Percentiles rank a stretch among this genome's conserved stretches.
phyloP scores from a whole-genome alignment of 2,888 invertebrate species.

The Syrista parreyssii region DNA sequence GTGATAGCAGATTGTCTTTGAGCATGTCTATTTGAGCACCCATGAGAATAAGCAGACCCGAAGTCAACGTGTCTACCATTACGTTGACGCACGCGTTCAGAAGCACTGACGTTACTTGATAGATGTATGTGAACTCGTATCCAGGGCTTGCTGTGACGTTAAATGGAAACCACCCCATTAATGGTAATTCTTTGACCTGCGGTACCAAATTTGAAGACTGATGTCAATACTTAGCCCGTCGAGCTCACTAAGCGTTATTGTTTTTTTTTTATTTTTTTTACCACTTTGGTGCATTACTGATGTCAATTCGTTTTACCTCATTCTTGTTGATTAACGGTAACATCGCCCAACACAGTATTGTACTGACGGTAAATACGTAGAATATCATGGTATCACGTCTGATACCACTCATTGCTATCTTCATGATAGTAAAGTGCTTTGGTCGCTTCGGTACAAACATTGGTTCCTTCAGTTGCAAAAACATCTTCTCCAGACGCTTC shows the following conservation, averaged over 20 bases:
- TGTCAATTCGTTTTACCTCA: constrained; percentile 27
- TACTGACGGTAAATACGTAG: constrained; percentile 40
- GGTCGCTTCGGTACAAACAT: constrained; percentile 44
- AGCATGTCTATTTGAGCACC: constrained; percentile 67
- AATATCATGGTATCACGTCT: constrained; percentile 43
- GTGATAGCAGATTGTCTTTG: constrained; percentile 20
- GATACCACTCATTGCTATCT: constrained; percentile 36
- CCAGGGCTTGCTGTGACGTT: constrained; percentile 61
- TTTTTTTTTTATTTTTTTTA: not conserved
- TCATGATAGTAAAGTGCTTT: constrained; percentile 39
- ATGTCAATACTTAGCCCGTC: no score
- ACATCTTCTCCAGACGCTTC: constrained; percentile 24
- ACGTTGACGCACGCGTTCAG: constrained; percentile 68
- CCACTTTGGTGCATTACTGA: not conserved
- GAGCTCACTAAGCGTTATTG: no score
- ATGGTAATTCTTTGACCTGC: constrained; percentile 22
- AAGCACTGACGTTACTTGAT: constrained; percentile 67
- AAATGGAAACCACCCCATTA: constrained; percentile 66
- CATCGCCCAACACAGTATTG: constrained; percentile 53
- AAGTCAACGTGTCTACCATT: constrained; percentile 67
- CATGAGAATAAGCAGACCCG: constrained; percentile 67
- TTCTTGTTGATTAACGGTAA: constrained; percentile 51
- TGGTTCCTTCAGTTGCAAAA: constrained; percentile 31
- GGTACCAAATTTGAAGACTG: no score
- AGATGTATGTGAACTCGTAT: constrained; percentile 66